Evolutionary conservation across 2,797 vertebrate genomes (phyloP).

Genomic region (Hydrolagus colliei): DNA sequence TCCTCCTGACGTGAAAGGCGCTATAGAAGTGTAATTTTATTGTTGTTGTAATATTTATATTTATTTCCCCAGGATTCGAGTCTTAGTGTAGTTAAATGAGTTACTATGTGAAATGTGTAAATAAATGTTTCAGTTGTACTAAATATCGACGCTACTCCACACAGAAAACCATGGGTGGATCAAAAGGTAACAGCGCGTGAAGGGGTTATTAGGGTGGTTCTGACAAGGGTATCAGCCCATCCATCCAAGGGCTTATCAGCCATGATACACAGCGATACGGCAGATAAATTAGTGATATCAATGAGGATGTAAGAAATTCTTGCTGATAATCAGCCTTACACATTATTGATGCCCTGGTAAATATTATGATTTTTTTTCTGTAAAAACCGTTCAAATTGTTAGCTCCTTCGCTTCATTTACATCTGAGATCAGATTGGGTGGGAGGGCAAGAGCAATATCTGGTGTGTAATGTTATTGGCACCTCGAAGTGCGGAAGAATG

Average conservation of each 20-base stretch:
- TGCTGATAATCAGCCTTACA: not conserved
- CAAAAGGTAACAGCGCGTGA: not conserved
- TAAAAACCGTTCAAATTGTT: not conserved
- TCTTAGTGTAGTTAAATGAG: not conserved
- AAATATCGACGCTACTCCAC: not conserved
- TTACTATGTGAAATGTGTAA: not conserved
- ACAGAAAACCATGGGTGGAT: slow-evolving; percentile 7
- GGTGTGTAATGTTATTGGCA: not conserved
- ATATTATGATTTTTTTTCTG: not conserved
- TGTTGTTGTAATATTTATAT: too few relatives aligned
- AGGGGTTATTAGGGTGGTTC: not conserved
- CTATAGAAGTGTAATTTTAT: too few relatives aligned
- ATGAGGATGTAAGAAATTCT: not conserved
- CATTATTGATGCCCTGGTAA: not conserved
- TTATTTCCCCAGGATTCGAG: not conserved
- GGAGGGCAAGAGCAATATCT: too few relatives aligned
- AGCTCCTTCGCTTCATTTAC: not conserved
- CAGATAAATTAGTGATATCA: not conserved
- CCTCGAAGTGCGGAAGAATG: not conserved
- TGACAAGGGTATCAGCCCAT: not conserved
- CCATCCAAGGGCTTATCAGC: slow-evolving; percentile 8
- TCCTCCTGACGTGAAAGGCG: too few relatives aligned
- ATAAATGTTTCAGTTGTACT: not conserved
- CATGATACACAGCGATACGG: not conserved
- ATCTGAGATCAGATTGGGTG: not conserved